Conservation (phyloP, 2,113 vertebrate genomes). For the Siniperca chuatsi region DNA sequence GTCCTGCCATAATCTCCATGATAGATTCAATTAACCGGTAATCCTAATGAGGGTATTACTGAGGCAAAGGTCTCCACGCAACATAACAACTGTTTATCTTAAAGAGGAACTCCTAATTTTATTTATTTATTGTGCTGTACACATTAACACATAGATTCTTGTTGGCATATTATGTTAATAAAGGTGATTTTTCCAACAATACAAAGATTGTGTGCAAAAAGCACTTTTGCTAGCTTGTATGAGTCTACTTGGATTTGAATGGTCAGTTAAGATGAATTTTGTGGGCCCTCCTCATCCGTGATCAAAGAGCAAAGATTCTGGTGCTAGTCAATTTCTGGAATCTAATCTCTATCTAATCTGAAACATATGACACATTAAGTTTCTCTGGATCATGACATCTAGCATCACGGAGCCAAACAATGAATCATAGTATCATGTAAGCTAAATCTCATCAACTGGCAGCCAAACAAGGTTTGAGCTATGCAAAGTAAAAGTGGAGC, state of each 20-base stretch:
- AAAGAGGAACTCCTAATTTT: neutral
- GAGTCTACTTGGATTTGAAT: neutral
- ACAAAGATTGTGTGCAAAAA: neutral
- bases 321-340: neutral
- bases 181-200: neutral
- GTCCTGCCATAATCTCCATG: neutral
- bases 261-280: neutral
- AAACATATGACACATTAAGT: neutral
- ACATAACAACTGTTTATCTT: neutral
- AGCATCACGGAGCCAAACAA: neutral
- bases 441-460: neutral
- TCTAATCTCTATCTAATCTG: neutral
- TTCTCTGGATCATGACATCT: neutral
- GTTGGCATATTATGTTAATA: neutral
- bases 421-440: neutral
- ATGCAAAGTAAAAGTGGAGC: neutral
- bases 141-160: neutral
- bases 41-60: neutral
- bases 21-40: neutral
- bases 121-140: neutral
- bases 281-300: neutral
- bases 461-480: neutral
- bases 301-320: neutral
- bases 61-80: neutral
- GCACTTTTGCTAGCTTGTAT: too few relatives aligned